phyloP scores from a whole-genome alignment of 2,888 invertebrate genomes.

The Eubasilissa splendida region DNA sequence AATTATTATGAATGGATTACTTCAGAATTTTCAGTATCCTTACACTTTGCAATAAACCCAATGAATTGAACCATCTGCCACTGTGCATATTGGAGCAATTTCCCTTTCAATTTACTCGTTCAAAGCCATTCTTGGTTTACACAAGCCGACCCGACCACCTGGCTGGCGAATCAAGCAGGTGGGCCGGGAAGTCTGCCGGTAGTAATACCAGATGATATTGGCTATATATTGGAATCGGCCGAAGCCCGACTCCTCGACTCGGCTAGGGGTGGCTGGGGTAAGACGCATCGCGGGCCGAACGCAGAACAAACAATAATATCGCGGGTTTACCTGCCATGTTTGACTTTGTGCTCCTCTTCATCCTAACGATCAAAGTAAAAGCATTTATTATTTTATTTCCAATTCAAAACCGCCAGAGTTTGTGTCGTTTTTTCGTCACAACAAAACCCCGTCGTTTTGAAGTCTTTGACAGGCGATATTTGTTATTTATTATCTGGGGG shows the following conservation, averaged over 20 bases:
- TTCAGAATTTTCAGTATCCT: slow-evolving; percentile 6
- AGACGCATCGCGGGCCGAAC: slow-evolving; percentile 39
- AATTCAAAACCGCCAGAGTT: slow-evolving; percentile 22
- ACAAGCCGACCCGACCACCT: slow-evolving; percentile 39
- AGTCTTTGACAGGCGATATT: slow-evolving; percentile 45
- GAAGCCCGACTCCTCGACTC: slow-evolving; percentile 28
- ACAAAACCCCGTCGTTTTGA: slow-evolving; percentile 16
- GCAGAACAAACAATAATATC: slow-evolving; percentile 56
- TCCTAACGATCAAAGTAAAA: slow-evolving; percentile 49
- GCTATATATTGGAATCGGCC: slow-evolving; percentile 57
- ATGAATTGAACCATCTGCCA: slow-evolving; percentile 41
- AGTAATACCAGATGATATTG: slow-evolving; percentile 52
- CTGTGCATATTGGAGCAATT: slow-evolving; percentile 47
- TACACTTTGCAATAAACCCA: slow-evolving; percentile 31
- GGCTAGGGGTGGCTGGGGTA: background rate
- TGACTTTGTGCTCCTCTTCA: slow-evolving; percentile 53
- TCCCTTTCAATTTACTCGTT: slow-evolving; percentile 43
- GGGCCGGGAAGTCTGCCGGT: slow-evolving; percentile 13
- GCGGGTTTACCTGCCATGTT: slow-evolving; percentile 51
- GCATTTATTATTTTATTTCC: slow-evolving; percentile 45
- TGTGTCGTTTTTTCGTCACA: slow-evolving; percentile 22
- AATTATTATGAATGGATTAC: too few species aligned
- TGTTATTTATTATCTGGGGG: slow-evolving; percentile 53
- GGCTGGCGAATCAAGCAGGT: slow-evolving; percentile 40
- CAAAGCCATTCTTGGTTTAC: slow-evolving; percentile 45